phyloP scores from a whole-genome alignment of 2,888 invertebrate species.

The Idaea biselata region DNA sequence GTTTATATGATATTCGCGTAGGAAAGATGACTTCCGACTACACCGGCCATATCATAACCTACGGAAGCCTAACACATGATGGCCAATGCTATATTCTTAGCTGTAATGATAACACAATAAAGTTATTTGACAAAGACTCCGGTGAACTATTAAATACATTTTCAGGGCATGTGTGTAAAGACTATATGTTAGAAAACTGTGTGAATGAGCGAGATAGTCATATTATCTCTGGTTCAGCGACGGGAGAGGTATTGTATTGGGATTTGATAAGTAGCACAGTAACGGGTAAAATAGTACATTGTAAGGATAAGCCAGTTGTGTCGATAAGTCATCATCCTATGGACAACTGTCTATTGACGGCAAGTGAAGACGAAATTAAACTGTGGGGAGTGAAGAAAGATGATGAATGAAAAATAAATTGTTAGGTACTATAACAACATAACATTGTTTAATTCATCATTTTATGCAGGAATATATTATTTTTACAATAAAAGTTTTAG shows the following conservation, averaged over 20 bases:
- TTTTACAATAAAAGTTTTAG: no score
- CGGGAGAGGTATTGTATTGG: constrained; percentile 93
- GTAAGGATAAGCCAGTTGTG: constrained; percentile 84
- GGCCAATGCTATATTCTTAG: constrained; percentile 94
- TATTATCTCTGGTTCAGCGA: constrained; percentile 94
- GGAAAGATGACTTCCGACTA: constrained; percentile 92
- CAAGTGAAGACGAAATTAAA: constrained; percentile 86
- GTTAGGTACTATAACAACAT: no score
- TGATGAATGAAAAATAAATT: constrained; percentile 35
- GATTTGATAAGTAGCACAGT: constrained; percentile 88
- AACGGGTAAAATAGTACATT: constrained; percentile 72
- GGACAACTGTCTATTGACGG: constrained; percentile 85
- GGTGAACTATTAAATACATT: constrained; percentile 83
- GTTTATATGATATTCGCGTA: constrained; percentile 94
- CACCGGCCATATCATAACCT: constrained; percentile 92
- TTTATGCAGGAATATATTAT: no score
- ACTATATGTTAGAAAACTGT: constrained; percentile 93
- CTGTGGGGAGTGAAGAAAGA: constrained; percentile 80
- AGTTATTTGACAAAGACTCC: constrained; percentile 91
- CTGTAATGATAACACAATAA: constrained; percentile 90
- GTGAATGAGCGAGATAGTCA: constrained; percentile 91
- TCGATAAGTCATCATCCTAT: constrained; percentile 92
- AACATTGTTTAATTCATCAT: no score
- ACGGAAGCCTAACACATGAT: constrained; percentile 92
- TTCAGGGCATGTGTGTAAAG: constrained; percentile 89